Percentiles rank a stretch among this genome's conserved stretches.
Conservation (phyloP, 1,140 invertebrate species). For the Heliconius nattereri region DNA sequence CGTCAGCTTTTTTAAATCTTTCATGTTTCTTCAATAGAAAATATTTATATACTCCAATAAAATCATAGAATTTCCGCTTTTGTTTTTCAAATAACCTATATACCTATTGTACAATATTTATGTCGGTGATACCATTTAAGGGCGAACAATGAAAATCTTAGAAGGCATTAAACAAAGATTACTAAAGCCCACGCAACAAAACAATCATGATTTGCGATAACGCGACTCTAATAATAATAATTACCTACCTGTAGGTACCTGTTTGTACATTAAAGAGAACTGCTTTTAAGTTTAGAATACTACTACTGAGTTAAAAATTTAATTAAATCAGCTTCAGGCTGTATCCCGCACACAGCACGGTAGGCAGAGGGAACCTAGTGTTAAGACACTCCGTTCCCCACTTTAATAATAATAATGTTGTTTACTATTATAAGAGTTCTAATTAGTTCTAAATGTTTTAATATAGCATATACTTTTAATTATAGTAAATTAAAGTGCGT, state of each 20-base stretch:
- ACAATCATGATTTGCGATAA: constrained; percentile 25
- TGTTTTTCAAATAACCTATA: not conserved
- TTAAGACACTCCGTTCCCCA: too few species aligned
- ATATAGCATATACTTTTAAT: too few species aligned
- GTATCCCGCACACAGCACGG: too few species aligned
- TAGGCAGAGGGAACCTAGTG: too few species aligned
- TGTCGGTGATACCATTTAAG: constrained; percentile 23
- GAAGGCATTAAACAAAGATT: constrained; percentile 25
- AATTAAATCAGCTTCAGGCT: too few species aligned
- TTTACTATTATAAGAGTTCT: not conserved
- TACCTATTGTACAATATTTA: not conserved
- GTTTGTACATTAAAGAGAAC: not conserved
- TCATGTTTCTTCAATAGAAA: not conserved
- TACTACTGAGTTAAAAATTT: not conserved
- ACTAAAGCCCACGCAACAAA: constrained; percentile 14
- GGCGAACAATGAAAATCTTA: constrained; percentile 28
- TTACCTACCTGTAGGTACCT: not conserved
- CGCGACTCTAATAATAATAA: constrained; percentile 6
- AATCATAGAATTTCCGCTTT: too few species aligned
- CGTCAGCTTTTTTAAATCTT: not conserved
- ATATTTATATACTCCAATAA: not conserved
- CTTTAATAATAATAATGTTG: not conserved
- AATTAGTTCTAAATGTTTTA: too few species aligned
- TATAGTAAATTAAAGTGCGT: too few species aligned
- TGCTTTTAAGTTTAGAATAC: not conserved